A percentile compares a stretch with the other conserved stretches of the same genome.
These are phyloP conservation scores for Columbina picui DNA, from an alignment of 2,113 vertebrate genomes.

Conservation along the genomic window DNA sequence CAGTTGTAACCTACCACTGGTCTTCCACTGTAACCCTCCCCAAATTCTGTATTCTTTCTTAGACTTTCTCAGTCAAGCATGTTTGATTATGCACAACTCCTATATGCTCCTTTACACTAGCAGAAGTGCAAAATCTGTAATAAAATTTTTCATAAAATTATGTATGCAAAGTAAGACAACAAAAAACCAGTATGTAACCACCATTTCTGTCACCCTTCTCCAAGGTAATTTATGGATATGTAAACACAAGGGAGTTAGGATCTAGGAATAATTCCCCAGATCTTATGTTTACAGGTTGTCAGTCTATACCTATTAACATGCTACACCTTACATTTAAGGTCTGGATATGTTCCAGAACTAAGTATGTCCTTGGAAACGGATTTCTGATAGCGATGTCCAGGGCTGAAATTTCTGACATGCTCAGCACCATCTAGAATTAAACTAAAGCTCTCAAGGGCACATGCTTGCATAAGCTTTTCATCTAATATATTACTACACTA, in stretches of 20 bases:
- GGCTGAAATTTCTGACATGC: constrained; percentile 26
- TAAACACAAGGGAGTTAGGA: constrained; percentile 21
- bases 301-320: constrained; percentile 42
- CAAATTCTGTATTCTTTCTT: not conserved
- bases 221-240: not conserved
- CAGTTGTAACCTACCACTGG: not conserved
- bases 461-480: constrained; percentile 13
- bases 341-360: constrained; percentile 8
- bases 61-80: not conserved
- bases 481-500: not conserved
- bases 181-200: not conserved
- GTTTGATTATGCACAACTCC: not conserved
- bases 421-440: constrained; percentile 37
- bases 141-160: not conserved
- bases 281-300: constrained; percentile 23
- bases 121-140: not conserved
- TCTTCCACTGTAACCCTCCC: not conserved
- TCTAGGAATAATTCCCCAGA: constrained; percentile 31
- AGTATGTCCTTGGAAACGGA: constrained; percentile 21
- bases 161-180: not conserved
- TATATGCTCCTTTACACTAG: not conserved
- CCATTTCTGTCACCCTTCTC: not conserved
- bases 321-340: constrained; percentile 21
- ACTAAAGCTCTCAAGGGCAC: constrained; percentile 4
- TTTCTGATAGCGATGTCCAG: not conserved